Evolutionary conservation across 2,888 invertebrate genomes (phyloP).

Genomic region (Microctonus brassicae): DNA sequence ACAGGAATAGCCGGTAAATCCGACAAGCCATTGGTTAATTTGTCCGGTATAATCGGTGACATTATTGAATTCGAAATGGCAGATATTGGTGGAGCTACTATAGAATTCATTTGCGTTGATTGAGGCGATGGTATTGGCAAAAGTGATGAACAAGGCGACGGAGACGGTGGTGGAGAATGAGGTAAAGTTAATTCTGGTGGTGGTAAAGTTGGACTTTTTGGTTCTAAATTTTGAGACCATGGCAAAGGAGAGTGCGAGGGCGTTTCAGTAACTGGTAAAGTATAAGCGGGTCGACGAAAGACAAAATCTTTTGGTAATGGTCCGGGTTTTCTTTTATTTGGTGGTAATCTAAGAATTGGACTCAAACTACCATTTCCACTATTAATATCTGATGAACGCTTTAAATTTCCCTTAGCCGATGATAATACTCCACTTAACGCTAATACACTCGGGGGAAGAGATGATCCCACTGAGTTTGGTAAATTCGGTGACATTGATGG

Average conservation of each 20-base stretch:
- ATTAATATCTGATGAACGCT: slow-evolving; percentile 54
- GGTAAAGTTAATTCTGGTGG: slow-evolving; percentile 34
- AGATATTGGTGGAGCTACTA: slow-evolving; percentile 29
- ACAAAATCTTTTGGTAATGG: slow-evolving; percentile 80
- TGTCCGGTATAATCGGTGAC: slow-evolving; percentile 49
- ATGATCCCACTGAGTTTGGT: background rate
- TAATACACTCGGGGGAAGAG: slow-evolving; percentile 4
- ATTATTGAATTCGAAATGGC: slow-evolving; percentile 45
- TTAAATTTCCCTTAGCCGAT: slow-evolving; percentile 57
- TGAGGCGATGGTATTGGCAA: background rate
- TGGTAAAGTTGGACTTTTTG: slow-evolving; percentile 53
- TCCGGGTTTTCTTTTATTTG: slow-evolving; percentile 83
- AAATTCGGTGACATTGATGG: slow-evolving; percentile 12
- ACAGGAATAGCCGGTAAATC: slow-evolving; percentile 53
- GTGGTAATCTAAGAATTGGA: slow-evolving; percentile 59
- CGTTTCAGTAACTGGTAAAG: slow-evolving; percentile 67
- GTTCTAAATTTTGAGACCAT: slow-evolving; percentile 51
- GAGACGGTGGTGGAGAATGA: slow-evolving; percentile 42
- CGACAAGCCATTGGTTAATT: slow-evolving; percentile 61
- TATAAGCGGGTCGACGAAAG: slow-evolving; percentile 74
- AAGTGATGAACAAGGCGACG: slow-evolving; percentile 27
- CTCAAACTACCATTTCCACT: slow-evolving; percentile 56
- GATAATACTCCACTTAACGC: slow-evolving; percentile 13
- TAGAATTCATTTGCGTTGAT: background rate
- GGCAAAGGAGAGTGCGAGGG: slow-evolving; percentile 62